Percentiles rank a stretch among this genome's conserved stretches.
These are phyloP conservation scores for Falco columbarius DNA, from an alignment of 2,797 vertebrate genomes.

Conservation along the genomic window DNA sequence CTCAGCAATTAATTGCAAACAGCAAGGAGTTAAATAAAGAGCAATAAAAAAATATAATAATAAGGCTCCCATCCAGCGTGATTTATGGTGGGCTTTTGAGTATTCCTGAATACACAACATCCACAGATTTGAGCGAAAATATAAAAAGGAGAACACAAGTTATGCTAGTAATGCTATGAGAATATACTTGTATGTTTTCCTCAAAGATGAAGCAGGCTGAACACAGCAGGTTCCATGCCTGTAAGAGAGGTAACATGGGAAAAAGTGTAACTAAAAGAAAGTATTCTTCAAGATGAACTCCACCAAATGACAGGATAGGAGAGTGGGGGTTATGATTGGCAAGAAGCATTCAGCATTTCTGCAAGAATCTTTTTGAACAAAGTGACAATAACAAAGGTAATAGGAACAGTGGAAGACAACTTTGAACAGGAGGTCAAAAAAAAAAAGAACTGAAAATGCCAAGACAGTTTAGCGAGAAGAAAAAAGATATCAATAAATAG, in stretches of 20 bases:
- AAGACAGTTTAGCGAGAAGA: neutral
- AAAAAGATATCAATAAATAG: neutral
- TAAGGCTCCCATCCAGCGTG: neutral
- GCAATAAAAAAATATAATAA: neutral
- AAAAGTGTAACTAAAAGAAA: neutral
- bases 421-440: neutral
- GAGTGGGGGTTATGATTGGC: neutral
- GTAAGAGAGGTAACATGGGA: neutral
- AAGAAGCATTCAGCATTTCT: neutral
- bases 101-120: neutral
- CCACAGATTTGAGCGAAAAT: neutral
- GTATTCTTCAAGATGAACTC: neutral
- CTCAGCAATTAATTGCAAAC: neutral
- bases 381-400: neutral
- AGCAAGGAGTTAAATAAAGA: neutral
- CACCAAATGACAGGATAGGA: neutral
- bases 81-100: neutral
- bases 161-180: neutral
- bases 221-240: neutral
- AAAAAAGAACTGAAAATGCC: neutral
- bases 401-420: neutral
- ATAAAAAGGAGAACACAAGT: neutral
- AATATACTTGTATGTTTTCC: neutral
- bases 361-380: neutral
- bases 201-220: neutral